Evolutionary conservation across 1,140 invertebrate species (phyloP).

Genomic region (Leguminivora glycinivorella): DNA sequence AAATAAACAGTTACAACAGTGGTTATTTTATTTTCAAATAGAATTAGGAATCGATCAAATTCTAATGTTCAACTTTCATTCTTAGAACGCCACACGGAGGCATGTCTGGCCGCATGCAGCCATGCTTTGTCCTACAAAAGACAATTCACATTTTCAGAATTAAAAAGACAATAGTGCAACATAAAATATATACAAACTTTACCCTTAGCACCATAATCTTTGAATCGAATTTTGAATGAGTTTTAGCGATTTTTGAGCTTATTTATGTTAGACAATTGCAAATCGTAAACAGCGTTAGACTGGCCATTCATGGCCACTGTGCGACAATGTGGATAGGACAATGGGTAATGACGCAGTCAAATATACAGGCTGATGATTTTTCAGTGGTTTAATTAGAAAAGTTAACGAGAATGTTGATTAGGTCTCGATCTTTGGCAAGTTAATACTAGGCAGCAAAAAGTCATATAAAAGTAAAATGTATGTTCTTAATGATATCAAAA

Average conservation of each 20-base stretch:
- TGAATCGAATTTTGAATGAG: not conserved
- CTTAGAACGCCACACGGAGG: slow-evolving; percentile 8
- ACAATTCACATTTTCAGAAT: not conserved
- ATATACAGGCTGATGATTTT: not conserved
- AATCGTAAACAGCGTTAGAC: not conserved
- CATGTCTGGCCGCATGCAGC: not conserved
- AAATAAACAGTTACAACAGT: too few species aligned
- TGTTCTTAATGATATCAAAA: too few species aligned
- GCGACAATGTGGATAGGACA: not conserved
- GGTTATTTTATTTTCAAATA: not conserved
- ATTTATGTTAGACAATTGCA: not conserved
- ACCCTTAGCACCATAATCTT: not conserved
- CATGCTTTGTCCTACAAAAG: not conserved
- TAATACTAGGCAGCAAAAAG: not conserved
- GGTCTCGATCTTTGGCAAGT: not conserved
- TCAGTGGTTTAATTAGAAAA: not conserved
- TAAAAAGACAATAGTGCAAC: not conserved
- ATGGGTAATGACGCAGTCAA: slow-evolving; percentile 11
- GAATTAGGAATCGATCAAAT: not conserved
- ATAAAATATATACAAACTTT: not conserved
- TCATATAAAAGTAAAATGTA: too few species aligned
- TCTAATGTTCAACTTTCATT: not conserved
- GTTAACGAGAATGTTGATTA: not conserved
- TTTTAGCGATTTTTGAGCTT: not conserved
- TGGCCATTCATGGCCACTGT: slow-evolving; percentile 6